Conservation (phyloP, 2,113 vertebrate genomes). For the Ariopsis seemanni region DNA sequence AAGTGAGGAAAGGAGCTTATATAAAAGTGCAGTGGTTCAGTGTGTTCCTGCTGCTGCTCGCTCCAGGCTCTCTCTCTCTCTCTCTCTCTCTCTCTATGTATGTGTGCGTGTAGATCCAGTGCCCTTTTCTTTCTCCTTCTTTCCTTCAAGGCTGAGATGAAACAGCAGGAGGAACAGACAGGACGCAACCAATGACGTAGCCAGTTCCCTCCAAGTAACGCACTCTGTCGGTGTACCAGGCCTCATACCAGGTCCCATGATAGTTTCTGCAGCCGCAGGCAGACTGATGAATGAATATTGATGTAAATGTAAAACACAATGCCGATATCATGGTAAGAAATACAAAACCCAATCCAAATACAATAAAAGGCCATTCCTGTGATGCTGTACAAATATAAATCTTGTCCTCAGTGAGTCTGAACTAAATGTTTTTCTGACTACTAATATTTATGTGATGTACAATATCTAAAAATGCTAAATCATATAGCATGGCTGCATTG, state of each 20-base stretch:
- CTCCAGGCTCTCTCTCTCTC: neutral
- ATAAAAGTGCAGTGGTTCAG: slow-evolving; percentile 1
- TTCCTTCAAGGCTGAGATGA: slow-evolving; percentile 9
- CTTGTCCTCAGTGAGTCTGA: neutral
- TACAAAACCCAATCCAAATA: neutral
- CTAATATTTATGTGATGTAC: neutral
- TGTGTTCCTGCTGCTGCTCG: neutral
- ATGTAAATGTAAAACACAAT: neutral
- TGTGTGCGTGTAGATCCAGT: neutral
- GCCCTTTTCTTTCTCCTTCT: slow-evolving; percentile 4
- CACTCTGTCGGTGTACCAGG: neutral
- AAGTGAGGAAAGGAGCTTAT: neutral
- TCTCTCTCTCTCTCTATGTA: neutral
- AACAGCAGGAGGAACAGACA: slow-evolving; percentile 12
- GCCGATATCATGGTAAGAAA: neutral
- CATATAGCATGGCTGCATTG: neutral
- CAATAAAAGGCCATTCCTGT: neutral
- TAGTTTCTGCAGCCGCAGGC: neutral
- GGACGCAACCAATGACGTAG: neutral
- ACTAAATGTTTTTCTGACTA: neutral
- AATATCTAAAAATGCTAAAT: neutral
- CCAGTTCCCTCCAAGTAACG: neutral
- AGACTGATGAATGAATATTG: neutral
- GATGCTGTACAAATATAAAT: neutral
- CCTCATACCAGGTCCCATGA: slow-evolving; percentile 5